Conservation (phyloP, 2,888 invertebrate genomes). For the Parnassius glacialis region DNA sequence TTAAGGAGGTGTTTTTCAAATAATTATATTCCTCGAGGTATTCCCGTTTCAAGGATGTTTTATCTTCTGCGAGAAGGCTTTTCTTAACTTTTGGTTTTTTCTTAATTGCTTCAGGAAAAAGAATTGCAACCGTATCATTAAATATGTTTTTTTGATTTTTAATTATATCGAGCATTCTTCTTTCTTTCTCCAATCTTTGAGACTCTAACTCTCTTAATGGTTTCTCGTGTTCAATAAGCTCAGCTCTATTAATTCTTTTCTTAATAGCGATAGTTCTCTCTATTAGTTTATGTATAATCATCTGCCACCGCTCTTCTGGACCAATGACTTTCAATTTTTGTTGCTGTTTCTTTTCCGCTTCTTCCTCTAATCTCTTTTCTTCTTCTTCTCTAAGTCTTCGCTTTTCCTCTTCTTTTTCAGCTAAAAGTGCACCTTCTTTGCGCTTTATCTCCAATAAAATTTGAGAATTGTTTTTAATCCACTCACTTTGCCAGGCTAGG, state of each 20-base stretch:
- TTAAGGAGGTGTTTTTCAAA: conserved; percentile 50
- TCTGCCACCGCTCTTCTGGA: conserved; percentile 81
- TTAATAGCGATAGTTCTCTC: conserved; percentile 83
- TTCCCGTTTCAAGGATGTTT: conserved; percentile 54
- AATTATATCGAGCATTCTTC: conserved; percentile 79
- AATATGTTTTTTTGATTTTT: conserved; percentile 83
- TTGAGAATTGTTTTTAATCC: conserved; percentile 70
- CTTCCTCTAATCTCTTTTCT: conserved; percentile 72
- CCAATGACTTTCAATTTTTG: conserved; percentile 62
- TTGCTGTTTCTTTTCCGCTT: conserved; percentile 70
- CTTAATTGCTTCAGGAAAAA: conserved; percentile 82
- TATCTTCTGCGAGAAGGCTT: conserved; percentile 67
- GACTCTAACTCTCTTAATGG: conserved; percentile 81
- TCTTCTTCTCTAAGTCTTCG: conserved; percentile 59
- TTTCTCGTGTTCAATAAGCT: conserved; percentile 81
- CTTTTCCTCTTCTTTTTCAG: conserved; percentile 69
- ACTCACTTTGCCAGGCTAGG: conserved; percentile 82
- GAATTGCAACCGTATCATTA: conserved; percentile 82
- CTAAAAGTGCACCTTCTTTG: conserved; percentile 64
- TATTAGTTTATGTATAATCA: conserved; percentile 84
- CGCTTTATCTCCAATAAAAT: conserved; percentile 61
- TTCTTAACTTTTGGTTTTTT: conserved; percentile 64
- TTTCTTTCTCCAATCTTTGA: conserved; percentile 79
- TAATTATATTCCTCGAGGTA: conserved; percentile 63
- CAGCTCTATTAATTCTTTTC: conserved; percentile 82